These are phyloP conservation scores for Podotricha telesiphe DNA, from an alignment of 2,888 invertebrate species.

Conservation along the genomic window DNA sequence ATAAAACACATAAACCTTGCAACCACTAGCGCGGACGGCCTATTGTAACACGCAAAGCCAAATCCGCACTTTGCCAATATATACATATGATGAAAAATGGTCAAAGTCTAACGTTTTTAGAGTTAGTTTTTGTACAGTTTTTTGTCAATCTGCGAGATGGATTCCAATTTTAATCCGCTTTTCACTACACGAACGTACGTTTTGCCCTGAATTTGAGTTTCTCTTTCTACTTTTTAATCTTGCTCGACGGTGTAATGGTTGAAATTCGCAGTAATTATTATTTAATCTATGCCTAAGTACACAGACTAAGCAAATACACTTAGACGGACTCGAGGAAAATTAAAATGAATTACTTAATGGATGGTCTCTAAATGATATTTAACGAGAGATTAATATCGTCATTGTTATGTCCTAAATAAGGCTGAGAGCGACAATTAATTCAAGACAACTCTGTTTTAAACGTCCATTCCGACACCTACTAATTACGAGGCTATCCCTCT, in stretches of 20 bases:
- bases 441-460: slow-evolving; percentile 39
- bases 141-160: slow-evolving; percentile 31
- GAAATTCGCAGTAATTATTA: slow-evolving; percentile 48
- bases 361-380: slow-evolving; percentile 47
- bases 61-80: slow-evolving; percentile 18
- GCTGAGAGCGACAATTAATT: slow-evolving; percentile 51
- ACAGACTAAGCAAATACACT: slow-evolving; percentile 48
- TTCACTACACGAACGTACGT: slow-evolving; percentile 28
- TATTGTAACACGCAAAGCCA: slow-evolving; percentile 23
- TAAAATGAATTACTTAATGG: slow-evolving; percentile 49
- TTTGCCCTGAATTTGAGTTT: slow-evolving; percentile 43
- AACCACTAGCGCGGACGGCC: slow-evolving; percentile 15
- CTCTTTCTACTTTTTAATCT: slow-evolving; percentile 18
- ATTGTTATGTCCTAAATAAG: slow-evolving; percentile 45
- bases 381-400: slow-evolving; percentile 47
- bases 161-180: slow-evolving; percentile 39
- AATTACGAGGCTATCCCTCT: slow-evolving; percentile 15
- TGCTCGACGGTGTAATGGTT: neutral
- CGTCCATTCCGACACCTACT: slow-evolving; percentile 22
- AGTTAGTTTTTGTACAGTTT: slow-evolving; percentile 26
- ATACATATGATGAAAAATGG: slow-evolving; percentile 27
- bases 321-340: slow-evolving; percentile 40
- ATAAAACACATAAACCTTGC: slow-evolving; percentile 14
- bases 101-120: slow-evolving; percentile 27
- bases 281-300: slow-evolving; percentile 36